Evolutionary conservation across 2,888 invertebrate genomes (phyloP).

Genomic region (Leuctra nigra): DNA sequence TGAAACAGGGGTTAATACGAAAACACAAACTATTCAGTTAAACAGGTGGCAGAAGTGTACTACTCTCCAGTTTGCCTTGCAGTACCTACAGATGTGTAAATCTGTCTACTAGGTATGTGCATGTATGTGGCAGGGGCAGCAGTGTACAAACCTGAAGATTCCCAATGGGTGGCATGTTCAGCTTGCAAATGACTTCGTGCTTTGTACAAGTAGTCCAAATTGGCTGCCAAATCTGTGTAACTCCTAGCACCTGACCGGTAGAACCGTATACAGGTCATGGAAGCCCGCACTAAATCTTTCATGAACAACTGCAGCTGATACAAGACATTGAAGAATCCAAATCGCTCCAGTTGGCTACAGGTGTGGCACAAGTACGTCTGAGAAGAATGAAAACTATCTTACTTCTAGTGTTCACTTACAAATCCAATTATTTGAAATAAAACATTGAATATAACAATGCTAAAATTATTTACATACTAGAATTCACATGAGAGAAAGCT

Average conservation of each 20-base stretch:
- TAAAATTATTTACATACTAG: too few species aligned
- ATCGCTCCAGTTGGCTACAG: slow-evolving; percentile 64
- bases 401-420: too few species aligned
- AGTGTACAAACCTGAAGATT: neutral
- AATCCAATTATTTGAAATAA: too few species aligned
- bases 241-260: slow-evolving; percentile 55
- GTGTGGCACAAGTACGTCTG: slow-evolving; percentile 60
- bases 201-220: slow-evolving; percentile 47
- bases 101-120: neutral
- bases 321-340: slow-evolving; percentile 60
- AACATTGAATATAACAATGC: too few species aligned
- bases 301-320: slow-evolving; percentile 66
- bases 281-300: slow-evolving; percentile 66
- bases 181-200: slow-evolving; percentile 61
- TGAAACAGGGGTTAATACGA: too few species aligned
- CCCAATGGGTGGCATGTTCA: slow-evolving; percentile 32
- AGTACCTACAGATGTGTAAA: neutral
- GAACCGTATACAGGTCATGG: slow-evolving; percentile 72
- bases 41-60: too few species aligned
- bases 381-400: too few species aligned
- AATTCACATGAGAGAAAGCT: too few species aligned
- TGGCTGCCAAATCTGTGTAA: slow-evolving; percentile 48
- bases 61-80: neutral
- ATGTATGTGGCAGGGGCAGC: neutral
- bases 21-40: too few species aligned